Base-by-base conservation (phyloP, 2,797 vertebrate genomes). In the Nyctibius grandis region DNA sequence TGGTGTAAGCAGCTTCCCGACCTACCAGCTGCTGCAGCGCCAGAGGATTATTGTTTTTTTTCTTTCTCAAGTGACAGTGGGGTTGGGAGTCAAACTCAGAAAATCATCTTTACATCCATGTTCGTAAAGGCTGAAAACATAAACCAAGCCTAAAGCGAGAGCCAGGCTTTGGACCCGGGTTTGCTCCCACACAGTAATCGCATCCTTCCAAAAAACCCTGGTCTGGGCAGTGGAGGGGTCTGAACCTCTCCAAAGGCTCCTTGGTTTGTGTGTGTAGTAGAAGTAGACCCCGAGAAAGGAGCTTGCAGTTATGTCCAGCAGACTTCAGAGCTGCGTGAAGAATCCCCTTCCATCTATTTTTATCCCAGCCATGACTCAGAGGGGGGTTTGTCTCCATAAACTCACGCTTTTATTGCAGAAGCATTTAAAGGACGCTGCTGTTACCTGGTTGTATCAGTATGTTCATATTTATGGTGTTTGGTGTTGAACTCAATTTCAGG, bases 281-380 rank as follows among this genome's bases (percentile, higher is more conserved):
- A 25, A 64, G 28, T 2, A 64, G 45, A 14, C 20, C 15, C 9
- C 9, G 3, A 20, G 45, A 45, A n/a, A n/a, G 45, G 45, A 45
- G 45, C 45, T 45, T 45, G 45, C n/a, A n/a, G 14, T 61, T 88
- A 3, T 1, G 63, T 81, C 11, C 75, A 53, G 53, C 68, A 76
- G 44, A 47, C 75, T 80, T 51, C 1, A 2, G 72, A 79, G 54
- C 74, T 31, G 74, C 40, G 59, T 34, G 28, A 72, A 84, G 70
- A 95, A 91, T 84, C 70, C 85, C 53, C 44, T 90, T 60, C 72
- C n/a, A 47, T 7, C 57, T 89, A 22, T 89, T 93, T 90, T 68
- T 74, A 77, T 73, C 81, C 88, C 36, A 15, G 1, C 29, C 44
- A 0, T 74, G 79, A 88, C 68, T 88, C 85, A 64, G 88, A 57